phyloP scores from a whole-genome alignment of 2,888 invertebrate species.

The Epirrhoe alternata region DNA sequence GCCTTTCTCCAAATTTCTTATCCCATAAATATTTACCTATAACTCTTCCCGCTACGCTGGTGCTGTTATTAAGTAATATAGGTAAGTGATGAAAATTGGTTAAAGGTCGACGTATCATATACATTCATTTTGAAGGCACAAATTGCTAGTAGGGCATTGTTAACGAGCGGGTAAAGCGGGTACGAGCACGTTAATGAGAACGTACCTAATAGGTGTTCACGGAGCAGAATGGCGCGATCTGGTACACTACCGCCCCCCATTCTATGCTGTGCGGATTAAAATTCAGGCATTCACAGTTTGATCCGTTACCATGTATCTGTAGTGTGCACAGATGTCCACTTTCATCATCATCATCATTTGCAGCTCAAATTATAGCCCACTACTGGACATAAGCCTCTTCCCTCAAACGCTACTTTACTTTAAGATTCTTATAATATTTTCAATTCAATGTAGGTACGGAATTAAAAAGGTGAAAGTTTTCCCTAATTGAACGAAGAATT shows the following conservation, averaged over 20 bases:
- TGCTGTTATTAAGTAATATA: slow-evolving; percentile 37
- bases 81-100: slow-evolving; percentile 45
- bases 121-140: slow-evolving; percentile 67
- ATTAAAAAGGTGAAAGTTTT: background rate
- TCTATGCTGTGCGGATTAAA: slow-evolving; percentile 19
- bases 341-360: no score
- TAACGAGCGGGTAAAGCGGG: slow-evolving; percentile 69
- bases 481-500: slow-evolving; percentile 37
- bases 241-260: slow-evolving; percentile 51
- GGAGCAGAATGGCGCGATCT: slow-evolving; percentile 57
- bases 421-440: no score
- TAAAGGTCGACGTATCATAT: slow-evolving; percentile 54
- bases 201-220: slow-evolving; percentile 68
- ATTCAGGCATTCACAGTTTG: slow-evolving; percentile 12
- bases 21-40: slow-evolving; percentile 35
- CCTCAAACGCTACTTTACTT: no score
- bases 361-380: no score
- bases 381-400: no score
- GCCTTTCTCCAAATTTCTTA: slow-evolving; percentile 8
- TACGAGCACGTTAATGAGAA: slow-evolving; percentile 72
- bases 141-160: slow-evolving; percentile 67
- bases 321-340: background rate
- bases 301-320: background rate
- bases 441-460: background rate
- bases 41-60: slow-evolving; percentile 26